Base-by-base conservation (phyloP, 2,113 vertebrate species). In the Megalops atlanticus region DNA sequence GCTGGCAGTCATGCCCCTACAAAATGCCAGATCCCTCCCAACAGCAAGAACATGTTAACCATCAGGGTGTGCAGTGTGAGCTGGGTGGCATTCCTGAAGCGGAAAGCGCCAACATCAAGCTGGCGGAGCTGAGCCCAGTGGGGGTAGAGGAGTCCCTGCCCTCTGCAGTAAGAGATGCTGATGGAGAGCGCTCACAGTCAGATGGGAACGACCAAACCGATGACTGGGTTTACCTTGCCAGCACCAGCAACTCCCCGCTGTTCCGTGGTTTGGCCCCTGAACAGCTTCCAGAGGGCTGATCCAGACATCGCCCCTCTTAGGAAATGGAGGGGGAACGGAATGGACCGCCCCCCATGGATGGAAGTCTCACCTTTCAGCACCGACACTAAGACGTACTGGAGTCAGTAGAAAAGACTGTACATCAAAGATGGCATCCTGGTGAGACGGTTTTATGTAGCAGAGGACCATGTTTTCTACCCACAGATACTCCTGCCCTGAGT, bases 51-150 rank as follows among this genome's bases (percentile, higher is more conserved):
- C 5, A n/a, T n/a, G n/a, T 58, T n/a, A 36, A 16, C 0, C 70
- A 86, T 6, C 73, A 79, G 16, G 80, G 12, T 0, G 54, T 82
- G 1, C 87, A 82, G 58, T 79, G 80, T 18, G 35, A 86, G 24
- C 75, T 74, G 21, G 38, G 21, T 21, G 36, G 24, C 24, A 24
- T 2, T 15, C 0, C 12, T 5, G 1, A 2, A 69, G n/a, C 8
- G 64, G 64, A 8, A 69, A 33, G n/a, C n/a, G n/a, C n/a, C n/a
- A n/a, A n/a, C n/a, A n/a, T n/a, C n/a, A n/a, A n/a, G n/a, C n/a
- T n/a, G n/a, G n/a, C n/a, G n/a, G n/a, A n/a, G n/a, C n/a, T n/a
- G n/a, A n/a, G n/a, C n/a, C n/a, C n/a, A n/a, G n/a, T n/a, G n/a
- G n/a, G n/a, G n/a, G n/a, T n/a, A n/a, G n/a, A n/a, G n/a, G n/a